A percentile compares a stretch with the other conserved stretches of the same genome.
These are phyloP conservation scores for Grammomys dolichurus DNA, from an alignment of 2,113 vertebrate genomes.

Conservation along the genomic window DNA sequence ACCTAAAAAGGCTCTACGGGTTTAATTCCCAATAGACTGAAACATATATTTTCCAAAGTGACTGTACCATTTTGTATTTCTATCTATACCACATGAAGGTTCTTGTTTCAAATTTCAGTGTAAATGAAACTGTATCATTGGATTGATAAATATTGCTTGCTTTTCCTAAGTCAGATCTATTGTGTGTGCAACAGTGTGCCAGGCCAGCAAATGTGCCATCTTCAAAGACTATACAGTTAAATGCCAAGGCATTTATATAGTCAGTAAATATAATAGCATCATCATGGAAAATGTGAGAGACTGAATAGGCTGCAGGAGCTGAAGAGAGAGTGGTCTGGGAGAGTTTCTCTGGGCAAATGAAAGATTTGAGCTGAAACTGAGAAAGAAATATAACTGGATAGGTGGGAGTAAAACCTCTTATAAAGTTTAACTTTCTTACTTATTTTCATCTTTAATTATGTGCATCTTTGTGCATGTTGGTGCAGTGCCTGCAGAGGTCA, in stretches of 20 bases:
- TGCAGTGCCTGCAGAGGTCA: not conserved
- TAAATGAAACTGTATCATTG: constrained; percentile 22
- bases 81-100: not conserved
- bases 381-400: constrained; percentile 35
- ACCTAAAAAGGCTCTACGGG: not conserved
- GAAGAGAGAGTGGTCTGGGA: constrained; percentile 18
- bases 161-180: constrained; percentile 50
- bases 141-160: constrained; percentile 7
- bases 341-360: constrained; percentile 51
- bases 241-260: not conserved
- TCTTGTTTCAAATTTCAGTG: constrained; percentile 10
- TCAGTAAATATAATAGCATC: constrained; percentile 48
- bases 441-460: not conserved
- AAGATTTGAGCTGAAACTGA: constrained; percentile 29
- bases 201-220: constrained; percentile 1
- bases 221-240: constrained; percentile 47
- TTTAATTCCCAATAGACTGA: constrained; percentile 41
- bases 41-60: not conserved
- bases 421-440: not conserved
- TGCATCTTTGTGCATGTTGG: not conserved
- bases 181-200: not conserved
- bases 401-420: not conserved
- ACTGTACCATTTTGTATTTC: constrained; percentile 36
- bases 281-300: constrained; percentile 30
- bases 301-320: not conserved